Evolutionary conservation across 2,888 invertebrate genomes (phyloP).

Genomic region (Brachylomia viminalis): DNA sequence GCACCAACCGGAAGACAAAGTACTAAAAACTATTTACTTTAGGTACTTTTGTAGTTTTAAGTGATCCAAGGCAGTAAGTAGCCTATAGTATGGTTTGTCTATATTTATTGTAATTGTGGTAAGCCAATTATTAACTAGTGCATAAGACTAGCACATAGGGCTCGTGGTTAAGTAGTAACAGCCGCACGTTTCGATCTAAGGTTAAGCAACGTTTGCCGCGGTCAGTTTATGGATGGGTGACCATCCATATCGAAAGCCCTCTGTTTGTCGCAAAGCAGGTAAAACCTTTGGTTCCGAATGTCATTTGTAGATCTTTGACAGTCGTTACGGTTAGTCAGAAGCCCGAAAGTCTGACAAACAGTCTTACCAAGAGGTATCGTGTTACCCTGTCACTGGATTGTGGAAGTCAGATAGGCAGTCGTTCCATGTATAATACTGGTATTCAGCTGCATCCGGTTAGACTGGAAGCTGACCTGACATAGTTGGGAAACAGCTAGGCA

Average conservation of each 20-base stretch:
- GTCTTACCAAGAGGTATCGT: background rate
- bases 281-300: background rate
- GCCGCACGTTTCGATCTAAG: background rate
- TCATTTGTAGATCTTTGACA: background rate
- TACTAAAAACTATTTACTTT: too few species aligned
- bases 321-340: background rate
- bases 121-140: too few species aligned
- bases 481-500: background rate
- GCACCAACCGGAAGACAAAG: background rate
- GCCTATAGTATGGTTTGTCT: background rate
- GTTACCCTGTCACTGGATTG: background rate
- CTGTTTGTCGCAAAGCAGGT: background rate
- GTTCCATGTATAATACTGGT: background rate
- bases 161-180: background rate
- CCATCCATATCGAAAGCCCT: too few species aligned
- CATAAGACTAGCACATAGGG: background rate
- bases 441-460: background rate
- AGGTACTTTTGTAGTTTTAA: background rate
- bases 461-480: background rate
- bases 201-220: background rate
- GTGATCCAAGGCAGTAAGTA: background rate
- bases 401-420: background rate
- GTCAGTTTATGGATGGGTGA: background rate
- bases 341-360: background rate
- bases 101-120: background rate